phyloP scores from a whole-genome alignment of 53 echinoderm and acorn worm species.

The Zoroaster sp. region DNA sequence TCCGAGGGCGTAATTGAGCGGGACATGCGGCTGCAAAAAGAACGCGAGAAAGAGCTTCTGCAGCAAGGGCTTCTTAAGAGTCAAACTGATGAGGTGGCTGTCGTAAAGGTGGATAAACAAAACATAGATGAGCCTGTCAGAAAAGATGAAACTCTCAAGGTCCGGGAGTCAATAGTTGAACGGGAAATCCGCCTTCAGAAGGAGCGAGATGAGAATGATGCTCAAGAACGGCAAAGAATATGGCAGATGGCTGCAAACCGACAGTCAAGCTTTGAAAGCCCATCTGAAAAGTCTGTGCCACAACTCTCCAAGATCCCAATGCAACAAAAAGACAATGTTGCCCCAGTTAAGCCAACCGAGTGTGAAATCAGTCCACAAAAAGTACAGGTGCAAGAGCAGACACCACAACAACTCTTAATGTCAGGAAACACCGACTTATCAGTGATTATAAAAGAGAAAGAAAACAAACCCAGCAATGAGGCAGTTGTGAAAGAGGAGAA shows the following conservation, averaged over 20 bases:
- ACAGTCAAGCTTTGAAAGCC: background rate
- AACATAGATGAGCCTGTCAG: background rate
- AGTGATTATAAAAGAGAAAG: background rate
- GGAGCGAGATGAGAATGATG: background rate
- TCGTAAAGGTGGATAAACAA: background rate
- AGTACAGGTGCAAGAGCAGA: background rate
- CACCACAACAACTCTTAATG: background rate
- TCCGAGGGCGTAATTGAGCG: slow-evolving; percentile 25
- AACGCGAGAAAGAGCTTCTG: slow-evolving; percentile 22
- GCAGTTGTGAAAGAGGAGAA: background rate
- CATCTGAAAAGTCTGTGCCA: background rate
- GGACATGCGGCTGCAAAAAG: slow-evolving; percentile 38
- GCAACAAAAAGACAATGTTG: background rate
- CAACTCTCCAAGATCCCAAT: background rate
- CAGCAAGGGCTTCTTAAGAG: slow-evolving; percentile 14
- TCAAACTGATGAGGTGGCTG: background rate
- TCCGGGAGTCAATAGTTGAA: background rate
- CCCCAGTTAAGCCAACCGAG: background rate
- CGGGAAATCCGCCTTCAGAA: background rate
- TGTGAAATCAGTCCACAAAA: background rate
- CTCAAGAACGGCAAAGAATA: background rate
- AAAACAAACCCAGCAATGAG: background rate
- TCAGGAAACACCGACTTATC: background rate
- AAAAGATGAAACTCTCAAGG: background rate
- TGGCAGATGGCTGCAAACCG: background rate